Evolutionary conservation across 2,888 invertebrate species (phyloP).

Genomic region (Eristalis arbustorum): DNA sequence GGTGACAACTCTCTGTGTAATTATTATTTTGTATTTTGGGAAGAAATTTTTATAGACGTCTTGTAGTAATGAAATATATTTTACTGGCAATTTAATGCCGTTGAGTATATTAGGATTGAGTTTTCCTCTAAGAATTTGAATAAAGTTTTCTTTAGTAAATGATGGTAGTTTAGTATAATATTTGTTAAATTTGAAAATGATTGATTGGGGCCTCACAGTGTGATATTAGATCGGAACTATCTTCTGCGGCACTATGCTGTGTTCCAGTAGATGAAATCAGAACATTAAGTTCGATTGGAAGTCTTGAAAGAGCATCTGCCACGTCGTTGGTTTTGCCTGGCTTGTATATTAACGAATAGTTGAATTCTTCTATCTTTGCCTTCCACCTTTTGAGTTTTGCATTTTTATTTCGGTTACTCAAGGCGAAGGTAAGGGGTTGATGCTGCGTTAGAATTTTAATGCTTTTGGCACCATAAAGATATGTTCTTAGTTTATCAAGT

Average conservation of each 20-base stretch:
- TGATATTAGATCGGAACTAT: constrained; percentile 20
- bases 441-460: no score
- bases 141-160: no score
- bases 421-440: no score
- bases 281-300: neutral
- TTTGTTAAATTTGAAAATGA: constrained; percentile 28
- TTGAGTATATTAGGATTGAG: constrained; percentile 27
- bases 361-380: no score
- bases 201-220: constrained; percentile 39
- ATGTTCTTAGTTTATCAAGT: constrained; percentile 4
- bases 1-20: constrained; percentile 29
- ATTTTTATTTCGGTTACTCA: no score
- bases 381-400: no score
- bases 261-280: constrained; percentile 11
- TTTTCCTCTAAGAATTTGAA: constrained; percentile 6
- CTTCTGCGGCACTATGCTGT: constrained; percentile 33
- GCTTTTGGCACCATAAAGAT: no score
- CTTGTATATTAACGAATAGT: no score
- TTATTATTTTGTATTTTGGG: constrained; percentile 1
- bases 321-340: neutral
- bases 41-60: constrained; percentile 2
- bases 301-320: neutral
- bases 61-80: constrained; percentile 41
- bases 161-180: constrained; percentile 22
- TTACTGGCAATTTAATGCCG: constrained; percentile 33